These are phyloP conservation scores for Phrynosoma platyrhinos DNA, from an alignment of 2,113 vertebrate species.

Conservation along the genomic window DNA sequence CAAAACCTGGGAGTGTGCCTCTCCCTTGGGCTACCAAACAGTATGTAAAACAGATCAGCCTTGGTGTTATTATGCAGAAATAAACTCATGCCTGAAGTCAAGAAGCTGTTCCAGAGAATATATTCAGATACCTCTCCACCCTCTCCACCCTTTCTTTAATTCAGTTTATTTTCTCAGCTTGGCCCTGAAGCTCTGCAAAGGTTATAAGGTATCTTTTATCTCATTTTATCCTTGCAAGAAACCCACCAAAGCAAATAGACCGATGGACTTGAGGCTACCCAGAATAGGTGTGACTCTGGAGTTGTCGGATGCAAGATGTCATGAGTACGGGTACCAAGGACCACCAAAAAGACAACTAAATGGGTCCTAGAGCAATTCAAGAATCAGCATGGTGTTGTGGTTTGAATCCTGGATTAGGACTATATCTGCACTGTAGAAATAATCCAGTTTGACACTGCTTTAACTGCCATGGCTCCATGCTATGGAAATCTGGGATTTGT, in stretches of 20 bases:
- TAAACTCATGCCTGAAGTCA: not conserved
- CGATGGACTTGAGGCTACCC: too few species aligned
- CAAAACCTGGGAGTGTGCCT: not conserved
- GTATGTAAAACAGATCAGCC: not conserved
- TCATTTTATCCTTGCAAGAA: not conserved
- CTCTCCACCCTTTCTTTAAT: not conserved
- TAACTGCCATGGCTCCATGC: too few species aligned
- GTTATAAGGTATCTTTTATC: not conserved
- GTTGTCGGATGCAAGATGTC: not conserved
- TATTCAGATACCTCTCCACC: not conserved
- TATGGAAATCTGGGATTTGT: too few species aligned
- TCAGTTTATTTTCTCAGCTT: not conserved
- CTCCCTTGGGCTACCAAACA: not conserved
- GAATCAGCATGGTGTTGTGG: too few species aligned
- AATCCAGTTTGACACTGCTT: too few species aligned
- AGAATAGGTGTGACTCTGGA: not conserved
- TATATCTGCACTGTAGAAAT: too few species aligned
- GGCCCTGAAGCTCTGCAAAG: not conserved
- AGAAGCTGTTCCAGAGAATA: not conserved
- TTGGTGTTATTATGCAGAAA: not conserved
- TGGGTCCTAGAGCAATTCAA: too few species aligned
- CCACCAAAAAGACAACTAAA: too few species aligned
- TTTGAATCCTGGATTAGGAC: too few species aligned
- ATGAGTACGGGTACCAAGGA: not conserved
- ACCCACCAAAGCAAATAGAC: not conserved